Percentiles rank a stretch among this genome's conserved stretches.
These are phyloP conservation scores for Sorex maritimensis DNA, from an alignment of 2,797 vertebrate genomes.

Conservation along the genomic window DNA sequence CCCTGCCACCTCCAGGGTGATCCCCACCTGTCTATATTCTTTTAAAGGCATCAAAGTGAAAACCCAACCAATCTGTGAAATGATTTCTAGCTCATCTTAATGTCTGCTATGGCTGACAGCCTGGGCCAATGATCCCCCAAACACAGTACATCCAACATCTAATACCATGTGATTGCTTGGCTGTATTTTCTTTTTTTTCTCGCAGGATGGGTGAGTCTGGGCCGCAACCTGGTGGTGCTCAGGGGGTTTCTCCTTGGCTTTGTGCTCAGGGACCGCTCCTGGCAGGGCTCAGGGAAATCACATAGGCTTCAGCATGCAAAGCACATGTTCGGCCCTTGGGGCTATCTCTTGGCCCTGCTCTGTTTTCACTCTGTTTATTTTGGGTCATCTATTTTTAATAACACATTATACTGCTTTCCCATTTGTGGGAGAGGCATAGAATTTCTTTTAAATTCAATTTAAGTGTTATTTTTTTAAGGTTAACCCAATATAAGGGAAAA, in stretches of 20 bases:
- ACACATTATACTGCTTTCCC: conserved; percentile 2
- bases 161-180: not conserved
- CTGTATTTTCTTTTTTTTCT: not conserved
- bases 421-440: not conserved
- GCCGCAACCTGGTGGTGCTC: too few species aligned
- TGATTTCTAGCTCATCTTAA: not conserved
- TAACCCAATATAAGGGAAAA: not conserved
- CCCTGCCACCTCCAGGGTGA: not conserved
- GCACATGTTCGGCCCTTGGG: too few species aligned
- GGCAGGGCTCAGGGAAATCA: too few species aligned
- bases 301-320: too few species aligned
- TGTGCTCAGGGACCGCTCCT: too few species aligned
- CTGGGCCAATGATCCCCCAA: not conserved
- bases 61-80: not conserved
- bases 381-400: not conserved
- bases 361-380: not conserved
- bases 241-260: too few species aligned
- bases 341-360: too few species aligned
- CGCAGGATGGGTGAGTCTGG: too few species aligned
- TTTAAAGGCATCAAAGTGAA: not conserved
- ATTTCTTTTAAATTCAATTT: conserved; percentile 16
- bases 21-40: not conserved
- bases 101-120: not conserved
- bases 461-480: not conserved
- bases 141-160: not conserved